Conservation (phyloP, 2,888 invertebrate genomes). For the Watsonalla binaria region DNA sequence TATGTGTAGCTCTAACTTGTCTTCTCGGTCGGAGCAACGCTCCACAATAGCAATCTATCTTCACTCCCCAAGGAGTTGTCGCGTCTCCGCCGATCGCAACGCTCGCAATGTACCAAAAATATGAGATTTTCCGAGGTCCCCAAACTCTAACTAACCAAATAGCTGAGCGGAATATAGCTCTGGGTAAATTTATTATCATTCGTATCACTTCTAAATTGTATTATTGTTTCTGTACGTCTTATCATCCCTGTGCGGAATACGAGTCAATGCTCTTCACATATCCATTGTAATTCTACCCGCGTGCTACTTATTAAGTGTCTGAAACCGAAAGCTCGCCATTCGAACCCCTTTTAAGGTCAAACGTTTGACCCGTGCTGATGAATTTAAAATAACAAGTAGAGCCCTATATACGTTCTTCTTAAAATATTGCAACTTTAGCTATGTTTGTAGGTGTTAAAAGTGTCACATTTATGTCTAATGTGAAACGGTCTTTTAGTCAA, state of each 20-base stretch:
- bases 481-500: constrained; percentile 26
- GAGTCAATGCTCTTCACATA: not conserved
- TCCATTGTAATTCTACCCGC: not conserved
- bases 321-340: not conserved
- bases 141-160: constrained; percentile 18
- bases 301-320: not conserved
- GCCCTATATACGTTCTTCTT: too few species aligned
- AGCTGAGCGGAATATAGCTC: constrained; percentile 20
- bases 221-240: constrained; percentile 27
- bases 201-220: constrained; percentile 21
- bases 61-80: constrained; percentile 45
- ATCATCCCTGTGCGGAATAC: constrained; percentile 12
- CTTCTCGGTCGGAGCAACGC: constrained; percentile 31
- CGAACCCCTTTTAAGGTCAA: not conserved
- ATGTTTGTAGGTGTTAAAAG: too few species aligned
- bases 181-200: constrained; percentile 24
- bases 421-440: too few species aligned
- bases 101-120: constrained; percentile 43
- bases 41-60: constrained; percentile 52
- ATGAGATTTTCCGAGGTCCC: constrained; percentile 38
- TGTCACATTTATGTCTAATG: not conserved
- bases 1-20: constrained; percentile 39
- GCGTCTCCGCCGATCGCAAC: constrained; percentile 25
- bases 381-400: too few species aligned
- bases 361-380: not conserved